Base-by-base conservation (phyloP, 2,113 vertebrate species). In the Stomatorhinus ivindoensis region DNA sequence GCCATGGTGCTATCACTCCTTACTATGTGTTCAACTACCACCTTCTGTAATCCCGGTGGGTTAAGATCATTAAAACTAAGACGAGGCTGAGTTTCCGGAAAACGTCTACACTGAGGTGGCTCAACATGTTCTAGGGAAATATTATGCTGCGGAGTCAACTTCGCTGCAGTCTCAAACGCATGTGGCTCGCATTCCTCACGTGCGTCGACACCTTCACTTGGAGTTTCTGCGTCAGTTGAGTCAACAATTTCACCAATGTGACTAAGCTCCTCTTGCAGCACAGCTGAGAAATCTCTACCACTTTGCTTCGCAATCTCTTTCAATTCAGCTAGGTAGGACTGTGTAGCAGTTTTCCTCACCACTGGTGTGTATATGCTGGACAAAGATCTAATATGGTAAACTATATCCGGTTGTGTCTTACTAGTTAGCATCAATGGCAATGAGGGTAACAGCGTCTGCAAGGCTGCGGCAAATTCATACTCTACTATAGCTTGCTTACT, bases 291-390 rank as follows among this genome's bases (percentile, higher is more conserved):
- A 48, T 88, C 76, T 48, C 88, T 88, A 47, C 73, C 89, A 83
- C 24, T 58, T 8, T 44, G 89, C 27, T 47, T 90, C 53, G 87
- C 89, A 7, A 90, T 88, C 13, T 47, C 31, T 58, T 55, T 90
- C 46, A 90, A 89, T 58, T 90, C 82, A 55, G 90, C n/a, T 17
- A 89, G 90, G 24, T 91, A 88, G 19, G 86, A 84, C 51, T 88
- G 90, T 65, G 88, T 90, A 31, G 83, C 90, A 51, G 84, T 58
- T 82, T 89, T 42, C 17, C 90, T 86, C 31, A 15, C 90, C 73
- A 19, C 61, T 7, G 88, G 88, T 89, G 69, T 88, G 53, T 91
- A 91, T 11, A 83, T 19, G 58, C 42, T 84, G 21, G 88, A 21
- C 85, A 91, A 87, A 58, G 90, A 15, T 21, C 53, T 88, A 65